Evolutionary conservation across 2,888 invertebrate genomes (phyloP), one percentile per base, ranked within the genome.

Genomic region (Limnephilus lunatus): DNA sequence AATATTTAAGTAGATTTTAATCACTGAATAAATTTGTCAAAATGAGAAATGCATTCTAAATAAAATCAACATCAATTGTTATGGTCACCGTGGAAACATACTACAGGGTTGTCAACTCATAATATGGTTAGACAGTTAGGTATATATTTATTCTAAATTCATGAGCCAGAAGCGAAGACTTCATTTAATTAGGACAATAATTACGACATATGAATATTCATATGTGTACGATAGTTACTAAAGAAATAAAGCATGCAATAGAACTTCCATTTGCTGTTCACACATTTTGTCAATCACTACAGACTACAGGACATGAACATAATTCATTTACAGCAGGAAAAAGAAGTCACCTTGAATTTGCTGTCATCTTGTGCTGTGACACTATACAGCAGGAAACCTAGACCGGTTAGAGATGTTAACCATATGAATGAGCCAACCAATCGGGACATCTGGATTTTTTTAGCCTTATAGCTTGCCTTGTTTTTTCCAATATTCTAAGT

Each of bases 361-460:
- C 15, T 48, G 44, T 90, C 90, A 85, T 85, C 39, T 68, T 68
- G 81, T 35, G 91, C 48, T 30, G 81, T n/a, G 14, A 44, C 31
- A 7, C 30, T 39, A 95, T 97, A 96, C 92, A 97, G 95, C 94
- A 95, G 95, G 95, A 97, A 97, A 94, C 97, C 97, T 93, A 97
- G 93, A 94, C 96, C 96, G 94, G 97, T 96, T 94, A 96, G 96
- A 93, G 96, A 96, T 94, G 96, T 94, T 94, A 97, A 95, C 97
- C 97, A 97, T 95, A 97, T 95, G 91, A 95, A 92, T 80, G 96
- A 96, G 94, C 95, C 95, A 87, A 95, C 92, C 94, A 95, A 95
- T 32, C 94, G 94, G 94, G 94, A 94, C 90, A 90, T 90, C 83
- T 12, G 53, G 68, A 53, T 68, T 32, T 11, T 81, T 48, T 81